Evolutionary conservation across 1,140 invertebrate species (phyloP).

Genomic region (Drosophila rhopaloa): DNA sequence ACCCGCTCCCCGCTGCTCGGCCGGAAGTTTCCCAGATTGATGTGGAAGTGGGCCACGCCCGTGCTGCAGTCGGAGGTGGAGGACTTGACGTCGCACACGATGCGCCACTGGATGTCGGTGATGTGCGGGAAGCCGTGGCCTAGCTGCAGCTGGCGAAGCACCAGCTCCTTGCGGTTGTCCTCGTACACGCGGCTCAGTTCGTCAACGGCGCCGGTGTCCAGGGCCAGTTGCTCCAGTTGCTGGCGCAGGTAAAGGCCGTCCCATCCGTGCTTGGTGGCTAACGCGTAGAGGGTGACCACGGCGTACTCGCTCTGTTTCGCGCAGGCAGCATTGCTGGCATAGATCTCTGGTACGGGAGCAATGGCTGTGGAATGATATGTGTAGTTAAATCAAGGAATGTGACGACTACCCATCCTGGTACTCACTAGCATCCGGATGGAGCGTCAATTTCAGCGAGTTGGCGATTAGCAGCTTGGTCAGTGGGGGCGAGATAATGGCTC

Average conservation of each 20-base stretch:
- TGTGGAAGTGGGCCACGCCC: slow-evolving; percentile 67
- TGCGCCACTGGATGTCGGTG: slow-evolving; percentile 81
- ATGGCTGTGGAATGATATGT: slow-evolving; percentile 48
- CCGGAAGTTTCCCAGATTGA: slow-evolving; percentile 71
- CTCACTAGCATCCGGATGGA: slow-evolving; percentile 80
- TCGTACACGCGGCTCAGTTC: slow-evolving; percentile 74
- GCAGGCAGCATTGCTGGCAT: slow-evolving; percentile 69
- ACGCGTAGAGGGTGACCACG: slow-evolving; percentile 66
- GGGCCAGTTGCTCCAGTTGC: slow-evolving; percentile 50
- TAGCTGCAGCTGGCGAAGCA: slow-evolving; percentile 69
- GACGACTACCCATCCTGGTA: neutral
- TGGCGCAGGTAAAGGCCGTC: slow-evolving; percentile 53
- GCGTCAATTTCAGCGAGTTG: slow-evolving; percentile 73
- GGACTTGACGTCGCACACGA: slow-evolving; percentile 77
- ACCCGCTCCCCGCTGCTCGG: slow-evolving; percentile 69
- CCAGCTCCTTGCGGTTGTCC: slow-evolving; percentile 67
- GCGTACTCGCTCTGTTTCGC: slow-evolving; percentile 83
- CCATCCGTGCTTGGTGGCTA: slow-evolving; percentile 74
- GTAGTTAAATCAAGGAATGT: neutral
- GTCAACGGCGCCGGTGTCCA: slow-evolving; percentile 54
- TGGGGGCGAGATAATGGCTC: slow-evolving; percentile 49
- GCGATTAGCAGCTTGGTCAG: slow-evolving; percentile 71
- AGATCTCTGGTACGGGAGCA: slow-evolving; percentile 79
- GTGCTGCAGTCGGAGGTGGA: slow-evolving; percentile 69
- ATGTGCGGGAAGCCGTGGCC: slow-evolving; percentile 76